phyloP scores from a whole-genome alignment of 2,797 vertebrate species.

The Siniperca undulata region DNA sequence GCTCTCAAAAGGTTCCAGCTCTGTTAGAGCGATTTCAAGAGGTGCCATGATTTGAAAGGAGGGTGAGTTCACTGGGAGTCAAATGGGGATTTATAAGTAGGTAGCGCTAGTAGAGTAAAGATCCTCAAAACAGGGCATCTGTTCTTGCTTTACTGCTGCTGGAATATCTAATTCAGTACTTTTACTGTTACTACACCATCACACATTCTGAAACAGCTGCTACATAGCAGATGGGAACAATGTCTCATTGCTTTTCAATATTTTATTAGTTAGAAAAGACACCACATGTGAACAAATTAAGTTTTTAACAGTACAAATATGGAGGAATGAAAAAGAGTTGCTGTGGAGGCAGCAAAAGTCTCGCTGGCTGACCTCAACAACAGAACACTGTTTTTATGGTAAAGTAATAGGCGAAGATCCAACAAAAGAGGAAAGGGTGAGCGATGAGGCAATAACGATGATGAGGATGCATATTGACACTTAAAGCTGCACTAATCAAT shows the following conservation, averaged over 20 bases:
- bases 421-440: not conserved
- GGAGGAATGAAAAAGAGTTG: constrained; percentile 16
- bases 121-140: constrained; percentile 42
- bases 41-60: constrained; percentile 40
- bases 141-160: constrained; percentile 34
- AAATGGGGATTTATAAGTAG: constrained; percentile 44
- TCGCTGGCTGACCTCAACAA: not conserved
- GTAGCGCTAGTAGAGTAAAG: constrained; percentile 29
- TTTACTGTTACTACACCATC: constrained; percentile 23
- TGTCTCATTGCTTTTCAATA: constrained; percentile 45
- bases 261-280: constrained; percentile 39
- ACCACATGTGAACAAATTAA: constrained; percentile 23
- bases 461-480: not conserved
- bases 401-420: not conserved
- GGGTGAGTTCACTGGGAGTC: constrained; percentile 38
- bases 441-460: not conserved
- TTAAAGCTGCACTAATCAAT: not conserved
- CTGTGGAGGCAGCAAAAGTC: constrained; percentile 1
- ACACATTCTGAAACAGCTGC: constrained; percentile 51
- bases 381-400: not conserved
- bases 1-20: constrained; percentile 41
- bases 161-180: constrained; percentile 35
- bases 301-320: constrained; percentile 28
- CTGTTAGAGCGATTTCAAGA: constrained; percentile 50
- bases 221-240: constrained; percentile 40